phyloP scores from a whole-genome alignment of 2,113 vertebrate species.

The Phalacrocorax brasilianus region DNA sequence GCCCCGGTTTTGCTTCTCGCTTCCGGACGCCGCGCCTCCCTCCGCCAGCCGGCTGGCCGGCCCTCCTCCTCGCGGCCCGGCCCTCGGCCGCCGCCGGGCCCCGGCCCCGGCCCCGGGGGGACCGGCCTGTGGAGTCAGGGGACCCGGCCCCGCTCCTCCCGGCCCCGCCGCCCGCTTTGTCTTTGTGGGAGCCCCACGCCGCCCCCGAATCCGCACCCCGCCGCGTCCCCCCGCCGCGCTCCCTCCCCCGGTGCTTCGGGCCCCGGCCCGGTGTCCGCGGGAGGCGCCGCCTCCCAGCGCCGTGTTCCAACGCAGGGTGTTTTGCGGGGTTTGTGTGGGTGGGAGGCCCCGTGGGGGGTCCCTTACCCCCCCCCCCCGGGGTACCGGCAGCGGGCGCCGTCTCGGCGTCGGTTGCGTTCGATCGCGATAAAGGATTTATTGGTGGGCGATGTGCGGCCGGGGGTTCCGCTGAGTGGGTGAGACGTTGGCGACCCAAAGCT shows the following conservation, averaged over 20 bases:
- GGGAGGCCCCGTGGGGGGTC: no score
- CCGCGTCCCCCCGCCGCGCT: background rate
- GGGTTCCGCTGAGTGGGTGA: background rate
- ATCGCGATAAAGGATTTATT: rapidly evolving
- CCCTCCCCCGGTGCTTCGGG: background rate
- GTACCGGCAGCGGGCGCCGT: background rate
- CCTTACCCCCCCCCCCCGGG: background rate
- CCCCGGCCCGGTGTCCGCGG: background rate
- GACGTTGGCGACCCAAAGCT: rapidly evolving
- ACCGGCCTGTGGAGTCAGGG: background rate
- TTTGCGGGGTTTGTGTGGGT: background rate
- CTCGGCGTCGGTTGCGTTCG: background rate
- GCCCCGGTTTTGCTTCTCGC: no score
- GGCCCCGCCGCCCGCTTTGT: background rate
- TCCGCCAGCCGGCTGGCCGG: no score
- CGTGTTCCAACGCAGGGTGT: background rate
- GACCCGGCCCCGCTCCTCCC: background rate
- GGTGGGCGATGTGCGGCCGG: rapidly evolving
- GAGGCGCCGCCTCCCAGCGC: background rate
- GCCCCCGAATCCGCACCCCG: no score
- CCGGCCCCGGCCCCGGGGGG: no score
- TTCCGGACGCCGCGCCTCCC: no score
- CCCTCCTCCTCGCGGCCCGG: no score
- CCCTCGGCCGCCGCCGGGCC: no score
- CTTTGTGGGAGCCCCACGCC: no score